Percentiles rank a stretch among this genome's conserved stretches.
phyloP scores from a whole-genome alignment of 2,888 invertebrate genomes.

The Meteorus colon region DNA sequence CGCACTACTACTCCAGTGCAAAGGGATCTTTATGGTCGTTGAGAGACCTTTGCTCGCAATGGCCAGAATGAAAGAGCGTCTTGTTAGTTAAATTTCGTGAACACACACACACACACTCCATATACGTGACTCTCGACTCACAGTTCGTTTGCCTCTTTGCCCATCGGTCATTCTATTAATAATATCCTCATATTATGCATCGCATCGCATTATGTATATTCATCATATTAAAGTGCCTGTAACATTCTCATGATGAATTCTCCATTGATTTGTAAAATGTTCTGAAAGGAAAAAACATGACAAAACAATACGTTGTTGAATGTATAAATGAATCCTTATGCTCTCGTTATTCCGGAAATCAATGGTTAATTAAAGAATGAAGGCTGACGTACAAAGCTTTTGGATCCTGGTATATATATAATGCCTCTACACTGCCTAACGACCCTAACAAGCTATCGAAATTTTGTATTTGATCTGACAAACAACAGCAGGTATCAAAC shows the following conservation, averaged over 20 bases:
- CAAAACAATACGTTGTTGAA: too few relatives aligned
- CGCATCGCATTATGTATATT: background rate
- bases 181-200: constrained; percentile 1
- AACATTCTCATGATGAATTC: background rate
- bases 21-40: constrained; percentile 60
- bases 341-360: background rate
- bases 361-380: background rate
- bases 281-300: too few relatives aligned
- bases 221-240: background rate
- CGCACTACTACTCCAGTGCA: constrained; percentile 26
- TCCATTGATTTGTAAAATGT: too few relatives aligned
- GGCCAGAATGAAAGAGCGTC: constrained; percentile 66
- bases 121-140: background rate
- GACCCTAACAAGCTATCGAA: constrained; percentile 44
- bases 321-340: too few relatives aligned
- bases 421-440: constrained; percentile 47
- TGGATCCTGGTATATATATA: background rate
- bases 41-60: constrained; percentile 53
- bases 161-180: constrained; percentile 13
- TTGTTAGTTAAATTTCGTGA: constrained; percentile 58
- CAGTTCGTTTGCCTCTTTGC: background rate
- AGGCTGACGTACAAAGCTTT: background rate
- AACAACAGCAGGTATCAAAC: background rate
- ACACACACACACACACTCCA: background rate
- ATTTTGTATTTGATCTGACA: constrained; percentile 14